These are phyloP conservation scores for Dione juno DNA, from an alignment of 2,888 invertebrate species.

Conservation along the genomic window DNA sequence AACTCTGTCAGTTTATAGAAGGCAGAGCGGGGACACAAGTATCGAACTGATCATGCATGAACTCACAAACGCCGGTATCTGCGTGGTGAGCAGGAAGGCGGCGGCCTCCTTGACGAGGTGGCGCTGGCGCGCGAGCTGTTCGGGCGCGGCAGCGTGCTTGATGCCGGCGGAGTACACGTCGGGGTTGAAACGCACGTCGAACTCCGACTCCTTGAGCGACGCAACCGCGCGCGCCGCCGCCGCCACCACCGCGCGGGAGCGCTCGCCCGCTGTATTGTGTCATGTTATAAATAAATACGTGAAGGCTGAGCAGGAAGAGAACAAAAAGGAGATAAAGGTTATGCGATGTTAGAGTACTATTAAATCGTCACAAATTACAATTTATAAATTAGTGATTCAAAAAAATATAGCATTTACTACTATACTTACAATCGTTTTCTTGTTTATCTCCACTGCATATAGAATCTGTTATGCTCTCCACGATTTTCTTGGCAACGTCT, in stretches of 20 bases:
- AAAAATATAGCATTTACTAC: no score
- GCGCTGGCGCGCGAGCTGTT: conserved; percentile 90
- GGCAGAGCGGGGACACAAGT: no score
- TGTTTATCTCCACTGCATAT: conserved; percentile 89
- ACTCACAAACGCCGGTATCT: conserved; percentile 96
- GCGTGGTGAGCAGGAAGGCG: conserved; percentile 95
- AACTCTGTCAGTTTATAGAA: no score
- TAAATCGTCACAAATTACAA: no score
- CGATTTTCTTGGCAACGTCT: conserved; percentile 95
- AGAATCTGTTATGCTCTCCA: conserved; percentile 93
- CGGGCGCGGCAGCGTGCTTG: conserved; percentile 88
- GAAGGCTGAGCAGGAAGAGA: no score
- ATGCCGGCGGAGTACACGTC: conserved; percentile 99
- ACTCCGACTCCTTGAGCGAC: conserved; percentile 97
- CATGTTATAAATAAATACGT: no score
- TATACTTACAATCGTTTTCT: conserved; percentile 85
- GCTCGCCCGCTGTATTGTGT: conserved; percentile 85
- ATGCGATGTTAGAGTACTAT: no score
- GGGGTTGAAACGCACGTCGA: conserved; percentile 98
- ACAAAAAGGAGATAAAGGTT: no score
- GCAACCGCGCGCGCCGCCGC: conserved; percentile 96
- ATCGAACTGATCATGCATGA: no score
- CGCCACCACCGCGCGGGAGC: conserved; percentile 93
- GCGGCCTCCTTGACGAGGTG: conserved; percentile 97
- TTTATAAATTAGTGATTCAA: no score